Evolutionary conservation across 2,113 vertebrate species (phyloP).

Genomic region (Passerina amoena): DNA sequence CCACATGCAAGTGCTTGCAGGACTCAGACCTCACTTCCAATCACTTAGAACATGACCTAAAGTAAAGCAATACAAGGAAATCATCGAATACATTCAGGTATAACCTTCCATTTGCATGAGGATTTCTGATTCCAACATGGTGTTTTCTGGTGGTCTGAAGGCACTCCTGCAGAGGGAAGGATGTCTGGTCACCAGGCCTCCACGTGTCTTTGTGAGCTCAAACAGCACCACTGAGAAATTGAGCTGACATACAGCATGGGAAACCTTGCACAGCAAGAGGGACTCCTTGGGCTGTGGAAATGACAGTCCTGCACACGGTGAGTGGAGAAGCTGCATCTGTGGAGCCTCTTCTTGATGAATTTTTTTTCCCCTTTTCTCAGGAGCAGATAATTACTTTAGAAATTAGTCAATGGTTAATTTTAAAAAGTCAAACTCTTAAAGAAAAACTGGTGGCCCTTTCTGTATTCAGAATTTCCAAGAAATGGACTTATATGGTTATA

Average conservation of each 20-base stretch:
- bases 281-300: background rate
- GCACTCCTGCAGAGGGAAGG: background rate
- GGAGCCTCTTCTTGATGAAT: background rate
- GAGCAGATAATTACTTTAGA: background rate
- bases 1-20: background rate
- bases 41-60: background rate
- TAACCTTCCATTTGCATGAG: background rate
- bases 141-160: background rate
- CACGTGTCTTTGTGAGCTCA: fast-evolving
- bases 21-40: background rate
- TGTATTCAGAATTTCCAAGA: background rate
- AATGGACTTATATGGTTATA: background rate
- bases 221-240: background rate
- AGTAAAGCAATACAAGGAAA: background rate
- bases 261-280: background rate
- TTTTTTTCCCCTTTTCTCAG: background rate
- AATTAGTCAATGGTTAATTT: background rate
- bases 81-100: background rate
- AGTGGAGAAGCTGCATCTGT: background rate
- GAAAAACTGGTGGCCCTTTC: background rate
- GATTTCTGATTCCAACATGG: fast-evolving
- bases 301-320: background rate
- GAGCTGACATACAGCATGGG: background rate
- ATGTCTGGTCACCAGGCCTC: fast-evolving
- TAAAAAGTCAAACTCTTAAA: background rate